Conservation (phyloP, 2,888 invertebrate genomes). For the Sarcophaga rosellei region DNA sequence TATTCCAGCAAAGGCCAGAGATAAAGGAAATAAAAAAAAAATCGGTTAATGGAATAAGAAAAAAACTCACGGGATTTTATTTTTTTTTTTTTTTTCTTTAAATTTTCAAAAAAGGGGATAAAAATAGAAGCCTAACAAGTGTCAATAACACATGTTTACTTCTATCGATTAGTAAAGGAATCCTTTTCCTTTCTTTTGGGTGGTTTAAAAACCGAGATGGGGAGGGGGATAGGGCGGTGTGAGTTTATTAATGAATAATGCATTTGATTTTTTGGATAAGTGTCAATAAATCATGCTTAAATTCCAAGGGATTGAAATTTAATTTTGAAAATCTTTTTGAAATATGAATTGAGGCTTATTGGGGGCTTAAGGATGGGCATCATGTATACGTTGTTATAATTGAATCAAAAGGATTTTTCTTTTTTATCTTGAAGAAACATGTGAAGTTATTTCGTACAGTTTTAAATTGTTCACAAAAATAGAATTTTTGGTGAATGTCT, state of each 20-base stretch:
- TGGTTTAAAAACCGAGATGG: background rate
- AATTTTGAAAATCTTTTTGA: background rate
- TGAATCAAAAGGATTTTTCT: too few relatives aligned
- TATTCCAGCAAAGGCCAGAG: too few relatives aligned
- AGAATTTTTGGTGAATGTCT: too few relatives aligned
- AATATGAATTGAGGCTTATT: background rate
- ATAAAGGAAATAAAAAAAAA: too few relatives aligned
- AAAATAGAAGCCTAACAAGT: background rate
- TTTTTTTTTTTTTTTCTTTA: background rate
- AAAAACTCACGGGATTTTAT: background rate
- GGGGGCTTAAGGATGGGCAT: too few relatives aligned
- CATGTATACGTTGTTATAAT: too few relatives aligned
- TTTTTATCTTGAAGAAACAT: too few relatives aligned
- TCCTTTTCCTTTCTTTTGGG: background rate
- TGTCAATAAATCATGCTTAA: slow-evolving; percentile 30
- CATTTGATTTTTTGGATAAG: slow-evolving; percentile 16
- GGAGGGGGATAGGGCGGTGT: background rate
- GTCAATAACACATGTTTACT: slow-evolving; percentile 15
- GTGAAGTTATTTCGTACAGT: too few relatives aligned
- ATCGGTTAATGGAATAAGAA: background rate
- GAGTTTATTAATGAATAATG: slow-evolving; percentile 23
- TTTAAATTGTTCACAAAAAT: too few relatives aligned
- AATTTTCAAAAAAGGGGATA: background rate
- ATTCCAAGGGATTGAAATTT: background rate
- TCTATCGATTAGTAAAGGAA: background rate